Conservation (phyloP, 2,888 invertebrate species). For the Iphiclides podalirius region DNA sequence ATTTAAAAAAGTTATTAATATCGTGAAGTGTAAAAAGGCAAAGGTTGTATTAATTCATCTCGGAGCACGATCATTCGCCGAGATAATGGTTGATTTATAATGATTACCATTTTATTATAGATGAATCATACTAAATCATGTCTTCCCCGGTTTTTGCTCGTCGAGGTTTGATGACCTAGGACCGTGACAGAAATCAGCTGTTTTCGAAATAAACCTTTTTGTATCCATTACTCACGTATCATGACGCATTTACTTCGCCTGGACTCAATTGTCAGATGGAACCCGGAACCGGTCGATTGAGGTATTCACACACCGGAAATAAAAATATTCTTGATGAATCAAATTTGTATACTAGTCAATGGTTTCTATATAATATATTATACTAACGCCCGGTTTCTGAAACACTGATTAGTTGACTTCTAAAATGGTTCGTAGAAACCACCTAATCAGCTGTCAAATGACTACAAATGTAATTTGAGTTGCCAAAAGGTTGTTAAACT, state of each 20-base stretch:
- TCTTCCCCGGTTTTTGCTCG: slow-evolving; percentile 38
- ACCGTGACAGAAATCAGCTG: slow-evolving; percentile 27
- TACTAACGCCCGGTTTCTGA: too few species aligned
- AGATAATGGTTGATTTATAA: slow-evolving; percentile 69
- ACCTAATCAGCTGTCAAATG: too few species aligned
- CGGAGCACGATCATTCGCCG: slow-evolving; percentile 49
- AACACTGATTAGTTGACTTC: too few species aligned
- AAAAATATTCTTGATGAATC: slow-evolving; percentile 10
- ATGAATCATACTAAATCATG: slow-evolving; percentile 60
- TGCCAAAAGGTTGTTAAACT: too few species aligned
- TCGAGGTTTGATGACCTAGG: slow-evolving; percentile 41
- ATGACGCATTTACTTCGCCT: slow-evolving; percentile 20
- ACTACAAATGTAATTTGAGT: too few species aligned
- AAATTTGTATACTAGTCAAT: not conserved
- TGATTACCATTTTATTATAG: slow-evolving; percentile 66
- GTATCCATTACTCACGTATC: slow-evolving; percentile 13
- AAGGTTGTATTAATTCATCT: slow-evolving; percentile 53
- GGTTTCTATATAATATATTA: too few species aligned
- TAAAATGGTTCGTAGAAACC: too few species aligned
- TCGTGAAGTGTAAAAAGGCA: slow-evolving; percentile 35
- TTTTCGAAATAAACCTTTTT: slow-evolving; percentile 20
- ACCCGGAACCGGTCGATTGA: slow-evolving; percentile 13
- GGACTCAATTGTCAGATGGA: slow-evolving; percentile 11
- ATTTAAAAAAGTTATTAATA: slow-evolving; percentile 20
- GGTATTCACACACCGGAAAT: slow-evolving; percentile 12